These are phyloP conservation scores for Protophormia terraenovae DNA, from an alignment of 2,888 invertebrate genomes.

Conservation along the genomic window DNA sequence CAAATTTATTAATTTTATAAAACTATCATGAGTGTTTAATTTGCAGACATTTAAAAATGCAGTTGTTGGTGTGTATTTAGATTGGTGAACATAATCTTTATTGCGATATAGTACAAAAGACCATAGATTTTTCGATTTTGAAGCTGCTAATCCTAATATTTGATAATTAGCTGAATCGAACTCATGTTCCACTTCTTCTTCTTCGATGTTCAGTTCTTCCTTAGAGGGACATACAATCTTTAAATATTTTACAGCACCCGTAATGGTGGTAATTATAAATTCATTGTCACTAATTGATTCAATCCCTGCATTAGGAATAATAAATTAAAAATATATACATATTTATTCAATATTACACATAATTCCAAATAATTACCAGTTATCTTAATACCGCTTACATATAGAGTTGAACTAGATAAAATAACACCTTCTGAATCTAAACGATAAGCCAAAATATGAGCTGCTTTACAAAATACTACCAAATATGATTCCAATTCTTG, in stretches of 20 bases:
- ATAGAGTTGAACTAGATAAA: slow-evolving; percentile 68
- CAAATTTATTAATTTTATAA: slow-evolving; percentile 64
- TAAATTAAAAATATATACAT: not conserved
- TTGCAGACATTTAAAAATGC: slow-evolving; percentile 71
- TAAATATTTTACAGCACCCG: slow-evolving; percentile 69
- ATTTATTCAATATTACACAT: not conserved
- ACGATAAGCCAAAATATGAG: slow-evolving; percentile 75
- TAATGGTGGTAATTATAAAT: slow-evolving; percentile 73
- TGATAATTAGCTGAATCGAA: slow-evolving; percentile 72
- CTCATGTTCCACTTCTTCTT: slow-evolving; percentile 63
- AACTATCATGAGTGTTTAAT: slow-evolving; percentile 68
- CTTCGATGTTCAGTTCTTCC: slow-evolving; percentile 63
- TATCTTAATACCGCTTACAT: slow-evolving; percentile 75
- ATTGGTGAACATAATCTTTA: slow-evolving; percentile 71
- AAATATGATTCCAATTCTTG: slow-evolving; percentile 69
- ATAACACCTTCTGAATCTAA: slow-evolving; percentile 61
- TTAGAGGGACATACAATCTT: slow-evolving; percentile 60
- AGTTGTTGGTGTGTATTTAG: slow-evolving; percentile 42
- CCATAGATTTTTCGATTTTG: slow-evolving; percentile 73
- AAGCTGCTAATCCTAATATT: slow-evolving; percentile 73
- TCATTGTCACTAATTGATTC: slow-evolving; percentile 68
- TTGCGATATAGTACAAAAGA: slow-evolving; percentile 73
- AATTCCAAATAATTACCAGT: slow-evolving; percentile 72
- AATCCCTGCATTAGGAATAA: slow-evolving; percentile 70
- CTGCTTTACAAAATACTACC: slow-evolving; percentile 74